phyloP scores from a whole-genome alignment of 2,113 vertebrate genomes.

The Thunnus maccoyii region DNA sequence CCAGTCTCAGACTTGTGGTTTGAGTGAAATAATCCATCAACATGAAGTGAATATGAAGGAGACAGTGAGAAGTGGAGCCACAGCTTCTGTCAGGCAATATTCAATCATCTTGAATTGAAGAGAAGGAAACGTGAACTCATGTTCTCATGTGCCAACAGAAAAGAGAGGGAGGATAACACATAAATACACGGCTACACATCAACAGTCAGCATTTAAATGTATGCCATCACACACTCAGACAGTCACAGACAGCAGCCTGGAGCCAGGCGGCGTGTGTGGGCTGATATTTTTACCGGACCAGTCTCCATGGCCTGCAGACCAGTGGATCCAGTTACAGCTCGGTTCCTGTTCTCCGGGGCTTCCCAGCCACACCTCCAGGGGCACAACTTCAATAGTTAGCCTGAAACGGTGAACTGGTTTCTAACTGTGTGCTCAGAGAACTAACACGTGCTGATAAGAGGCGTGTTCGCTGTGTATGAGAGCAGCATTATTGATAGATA shows the following conservation, averaged over 20 bases:
- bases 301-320: constrained; percentile 18
- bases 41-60: too few species aligned
- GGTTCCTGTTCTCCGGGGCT: neutral
- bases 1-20: too few species aligned
- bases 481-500: neutral
- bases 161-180: neutral
- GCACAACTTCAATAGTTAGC: neutral
- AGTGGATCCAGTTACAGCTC: constrained; percentile 46
- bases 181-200: neutral
- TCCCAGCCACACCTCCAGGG: constrained; percentile 41
- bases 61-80: too few species aligned
- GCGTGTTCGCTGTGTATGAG: neutral
- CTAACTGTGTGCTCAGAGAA: neutral
- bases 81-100: too few species aligned
- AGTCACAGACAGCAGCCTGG: neutral
- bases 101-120: neutral
- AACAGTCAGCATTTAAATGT: constrained; percentile 11
- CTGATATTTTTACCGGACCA: neutral
- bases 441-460: constrained; percentile 21
- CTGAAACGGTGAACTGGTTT: constrained; percentile 20
- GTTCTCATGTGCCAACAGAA: too few species aligned
- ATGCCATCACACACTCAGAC: neutral
- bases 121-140: neutral
- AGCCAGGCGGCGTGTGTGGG: constrained; percentile 16
- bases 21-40: too few species aligned